Evolutionary conservation across 1,140 invertebrate genomes (phyloP), one percentile per base, ranked within the genome.

Genomic region (Formica exsecta): DNA sequence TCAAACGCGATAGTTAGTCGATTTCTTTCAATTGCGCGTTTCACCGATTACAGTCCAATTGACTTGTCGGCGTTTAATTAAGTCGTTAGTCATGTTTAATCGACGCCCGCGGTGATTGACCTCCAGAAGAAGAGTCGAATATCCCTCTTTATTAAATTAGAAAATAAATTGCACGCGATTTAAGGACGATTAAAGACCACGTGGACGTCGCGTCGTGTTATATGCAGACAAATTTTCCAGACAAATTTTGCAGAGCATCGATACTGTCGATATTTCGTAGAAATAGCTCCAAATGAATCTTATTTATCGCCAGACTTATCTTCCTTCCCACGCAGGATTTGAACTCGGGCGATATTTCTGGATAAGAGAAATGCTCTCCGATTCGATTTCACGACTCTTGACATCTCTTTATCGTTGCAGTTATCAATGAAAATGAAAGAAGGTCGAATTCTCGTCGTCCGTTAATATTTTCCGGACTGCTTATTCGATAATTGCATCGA

Each of bases 401-500:
- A 57, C 32, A 59, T 61, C 36, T 59, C 29, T 16, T 73, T 73
- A 57, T 1, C 22, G 5, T 57, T 61, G 57, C 36, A 41, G 32
- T 22, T 41, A 76, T 19, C 36, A 32, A 6, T 22, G n/a, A 9
- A 3, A 19, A 16, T 36, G 70, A 44, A 36, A 57, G 54, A 38
- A 61, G 16, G 22, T 61, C 32, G 11, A 0, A 38, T 74, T 74
- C 13, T 51, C 16, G 22, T 48, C 25, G 25, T 32, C 25, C 54
- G 38, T 8, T 9, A 36, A 61, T 36, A 57, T 75, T 61, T 75
- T n/a, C 13, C 32, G 13, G 4, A n/a, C 32, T 5, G 32, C 36
- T 61, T 75, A 75, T n/a, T 62, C 74, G 38, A 62, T 76, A 76
- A 76, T 62, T 61, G 57, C 19, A 36, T 59, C 54, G 22, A 22